These are phyloP conservation scores for Hapalemur alaotrensis DNA, from an alignment of 2,797 vertebrate species.

Conservation along the genomic window DNA sequence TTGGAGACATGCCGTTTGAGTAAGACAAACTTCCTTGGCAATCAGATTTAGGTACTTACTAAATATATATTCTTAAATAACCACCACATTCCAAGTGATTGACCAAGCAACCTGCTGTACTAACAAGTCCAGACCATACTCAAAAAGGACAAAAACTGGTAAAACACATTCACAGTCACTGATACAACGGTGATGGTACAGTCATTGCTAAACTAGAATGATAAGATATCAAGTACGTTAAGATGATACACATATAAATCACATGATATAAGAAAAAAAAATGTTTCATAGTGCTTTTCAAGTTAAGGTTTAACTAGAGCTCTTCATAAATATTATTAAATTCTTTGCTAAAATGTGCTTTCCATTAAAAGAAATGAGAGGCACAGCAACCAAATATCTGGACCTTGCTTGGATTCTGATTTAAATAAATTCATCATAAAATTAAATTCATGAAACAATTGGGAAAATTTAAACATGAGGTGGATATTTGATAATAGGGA, in stretches of 20 bases:
- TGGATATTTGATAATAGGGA: background rate
- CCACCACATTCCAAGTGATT: background rate
- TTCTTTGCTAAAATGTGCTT: background rate
- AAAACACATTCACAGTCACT: background rate
- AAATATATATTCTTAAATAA: background rate
- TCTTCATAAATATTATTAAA: background rate
- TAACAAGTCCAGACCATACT: background rate
- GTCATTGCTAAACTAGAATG: background rate
- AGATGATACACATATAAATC: background rate
- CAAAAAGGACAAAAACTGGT: background rate
- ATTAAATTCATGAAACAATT: background rate
- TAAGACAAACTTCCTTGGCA: background rate
- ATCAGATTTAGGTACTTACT: background rate
- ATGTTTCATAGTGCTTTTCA: background rate
- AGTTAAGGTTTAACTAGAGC: background rate
- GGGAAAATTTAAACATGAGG: background rate
- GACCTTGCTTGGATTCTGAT: background rate
- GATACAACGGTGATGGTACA: background rate
- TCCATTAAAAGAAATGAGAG: slow-evolving; percentile 35
- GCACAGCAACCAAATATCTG: background rate
- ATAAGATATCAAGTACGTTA: background rate
- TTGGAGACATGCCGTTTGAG: background rate
- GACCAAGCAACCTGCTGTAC: background rate
- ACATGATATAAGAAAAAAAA: background rate
- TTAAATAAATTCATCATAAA: slow-evolving; percentile 19